Base-by-base conservation (phyloP, 2,888 invertebrate species). In the Sminthurides aquaticus region DNA sequence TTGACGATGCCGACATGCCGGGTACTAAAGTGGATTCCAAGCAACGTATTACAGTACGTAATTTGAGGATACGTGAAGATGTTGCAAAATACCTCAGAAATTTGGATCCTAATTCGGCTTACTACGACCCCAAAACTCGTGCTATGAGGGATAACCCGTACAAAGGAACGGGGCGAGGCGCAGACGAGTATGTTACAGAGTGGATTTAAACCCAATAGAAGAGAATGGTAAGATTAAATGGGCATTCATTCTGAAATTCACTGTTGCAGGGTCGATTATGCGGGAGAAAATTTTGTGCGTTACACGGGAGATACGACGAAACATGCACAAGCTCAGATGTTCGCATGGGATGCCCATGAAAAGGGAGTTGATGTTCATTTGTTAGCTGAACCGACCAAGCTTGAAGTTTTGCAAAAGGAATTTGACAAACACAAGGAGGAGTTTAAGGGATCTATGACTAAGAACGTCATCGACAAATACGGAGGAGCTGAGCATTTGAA, bases 1-100 rank as follows among this genome's bases (percentile, higher is more conserved):
- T 91, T 0, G 92, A 92, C 76, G 91, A 91, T 79, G 91, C 91
- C 3, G 94, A 94, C 80, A 99, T 99, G 97, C 98, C 99, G 24
- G 98, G 98, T 54, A 98, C 98, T 8, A 98, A 98, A 83, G 98
- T 99, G 57, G 99, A 99, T 77, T 95, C 95, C 2, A 97, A 99
- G 79, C 98, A 99, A 78, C 86, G 99, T 74, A 99, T 99, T 78
- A 99, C 99, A 18, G 98, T 99, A 2, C 83, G 99, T 75, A 99
- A 99, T 82, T 82, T 99, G 74, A 86, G 99, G 75, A 99, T 99
- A 74, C 84, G 99, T 75, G 99, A 99, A 80, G 99, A 99, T 79
- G 98, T 97, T 0, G 99, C 99, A 0, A 99, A 99, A 81, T 99
- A 99, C 79, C 80, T 99, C 69, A 83, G 95, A 65, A 99, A 99